Evolutionary conservation across 1,140 invertebrate genomes (phyloP).

Genomic region (Coenobita brevimanus): DNA sequence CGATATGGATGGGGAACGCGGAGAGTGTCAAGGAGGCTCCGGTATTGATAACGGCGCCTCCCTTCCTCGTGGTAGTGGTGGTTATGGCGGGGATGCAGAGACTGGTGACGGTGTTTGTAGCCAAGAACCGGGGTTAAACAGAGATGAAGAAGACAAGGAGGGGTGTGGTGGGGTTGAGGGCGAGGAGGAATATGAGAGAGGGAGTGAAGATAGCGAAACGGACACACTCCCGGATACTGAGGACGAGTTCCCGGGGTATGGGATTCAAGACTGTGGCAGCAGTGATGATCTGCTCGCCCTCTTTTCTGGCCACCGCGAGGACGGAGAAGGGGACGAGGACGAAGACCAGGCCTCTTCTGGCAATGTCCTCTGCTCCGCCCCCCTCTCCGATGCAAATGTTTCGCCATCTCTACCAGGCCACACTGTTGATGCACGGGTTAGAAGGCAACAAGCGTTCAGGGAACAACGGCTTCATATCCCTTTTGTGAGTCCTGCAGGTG

Average conservation of each 20-base stretch:
- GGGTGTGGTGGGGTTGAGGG: neutral
- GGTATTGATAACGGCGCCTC: too few relatives aligned
- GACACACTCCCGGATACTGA: neutral
- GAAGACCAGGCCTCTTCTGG: neutral
- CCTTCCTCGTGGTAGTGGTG: too few relatives aligned
- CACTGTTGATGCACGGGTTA: neutral
- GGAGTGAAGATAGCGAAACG: neutral
- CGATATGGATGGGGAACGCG: too few relatives aligned
- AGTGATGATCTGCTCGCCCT: constrained; percentile 24
- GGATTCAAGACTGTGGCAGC: constrained; percentile 9
- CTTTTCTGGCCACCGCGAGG: neutral
- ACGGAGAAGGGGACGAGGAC: neutral
- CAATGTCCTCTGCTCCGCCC: too few relatives aligned
- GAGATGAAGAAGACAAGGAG: too few relatives aligned
- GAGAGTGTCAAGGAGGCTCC: too few relatives aligned
- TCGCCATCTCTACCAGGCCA: too few relatives aligned
- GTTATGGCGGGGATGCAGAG: too few relatives aligned
- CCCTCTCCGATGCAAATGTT: too few relatives aligned
- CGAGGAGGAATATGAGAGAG: neutral
- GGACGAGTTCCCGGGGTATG: neutral
- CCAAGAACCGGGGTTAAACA: too few relatives aligned
- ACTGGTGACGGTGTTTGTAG: too few relatives aligned
- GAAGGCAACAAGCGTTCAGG: neutral
- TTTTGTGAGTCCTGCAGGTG: too few relatives aligned
- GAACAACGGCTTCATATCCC: neutral